These are phyloP conservation scores for Rhinichthys osculus DNA, from an alignment of 2,797 vertebrate species.

Conservation along the genomic window DNA sequence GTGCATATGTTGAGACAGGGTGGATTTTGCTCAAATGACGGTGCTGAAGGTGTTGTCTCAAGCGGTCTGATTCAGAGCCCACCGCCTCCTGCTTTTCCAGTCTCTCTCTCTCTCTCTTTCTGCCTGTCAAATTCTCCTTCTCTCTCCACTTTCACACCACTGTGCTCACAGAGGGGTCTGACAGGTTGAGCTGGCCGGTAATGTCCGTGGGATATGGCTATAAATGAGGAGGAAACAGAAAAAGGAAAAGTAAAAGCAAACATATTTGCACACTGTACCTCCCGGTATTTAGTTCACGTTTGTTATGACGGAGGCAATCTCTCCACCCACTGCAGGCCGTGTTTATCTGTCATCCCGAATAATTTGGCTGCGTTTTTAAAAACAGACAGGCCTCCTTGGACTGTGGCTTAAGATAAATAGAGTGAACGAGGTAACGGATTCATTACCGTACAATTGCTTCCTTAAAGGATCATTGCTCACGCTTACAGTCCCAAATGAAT, in stretches of 20 bases:
- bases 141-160: conserved; percentile 84
- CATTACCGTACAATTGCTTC: conserved; percentile 19
- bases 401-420: conserved; percentile 23
- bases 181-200: conserved; percentile 96
- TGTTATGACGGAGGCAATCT: conserved; percentile 50
- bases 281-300: neutral
- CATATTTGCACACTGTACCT: conserved; percentile 4
- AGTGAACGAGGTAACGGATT: conserved; percentile 47
- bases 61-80: conserved; percentile 47
- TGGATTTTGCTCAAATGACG: conserved; percentile 43
- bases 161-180: conserved; percentile 97
- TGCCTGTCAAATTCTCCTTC: conserved; percentile 52
- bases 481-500: conserved; percentile 31
- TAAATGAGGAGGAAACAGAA: conserved; percentile 71
- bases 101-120: conserved; percentile 40
- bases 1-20: conserved; percentile 15
- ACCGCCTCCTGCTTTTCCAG: conserved; percentile 46
- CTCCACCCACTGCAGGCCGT: conserved; percentile 46
- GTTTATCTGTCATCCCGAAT: conserved; percentile 46
- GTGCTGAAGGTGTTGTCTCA: conserved; percentile 44
- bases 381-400: neutral
- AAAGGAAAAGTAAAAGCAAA: conserved; percentile 34
- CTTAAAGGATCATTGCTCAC: conserved; percentile 23
- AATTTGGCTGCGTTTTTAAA: conserved; percentile 19
- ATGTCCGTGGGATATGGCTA: conserved; percentile 96